Conservation (phyloP, 2,113 vertebrate genomes). For the Albula goreensis region DNA sequence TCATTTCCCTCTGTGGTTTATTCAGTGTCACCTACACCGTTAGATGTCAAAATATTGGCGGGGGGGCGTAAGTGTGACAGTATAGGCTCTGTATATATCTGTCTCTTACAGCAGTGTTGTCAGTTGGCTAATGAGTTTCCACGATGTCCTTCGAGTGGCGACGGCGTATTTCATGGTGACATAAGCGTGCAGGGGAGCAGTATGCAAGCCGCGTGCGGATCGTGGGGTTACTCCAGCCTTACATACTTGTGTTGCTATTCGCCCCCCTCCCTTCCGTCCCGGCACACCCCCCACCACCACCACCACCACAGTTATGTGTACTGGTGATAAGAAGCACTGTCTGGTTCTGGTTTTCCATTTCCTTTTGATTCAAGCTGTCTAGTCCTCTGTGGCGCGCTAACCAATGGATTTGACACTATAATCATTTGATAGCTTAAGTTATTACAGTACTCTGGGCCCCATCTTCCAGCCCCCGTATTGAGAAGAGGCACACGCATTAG, state of each 20-base stretch:
- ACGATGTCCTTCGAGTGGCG: background rate
- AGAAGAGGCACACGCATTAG: background rate
- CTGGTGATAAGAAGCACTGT: background rate
- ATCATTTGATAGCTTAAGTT: constrained; percentile 23
- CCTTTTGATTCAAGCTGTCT: background rate
- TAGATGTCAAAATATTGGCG: background rate
- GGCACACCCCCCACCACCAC: too few relatives aligned
- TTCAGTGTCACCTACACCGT: background rate
- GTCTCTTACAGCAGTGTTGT: background rate
- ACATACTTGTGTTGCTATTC: background rate
- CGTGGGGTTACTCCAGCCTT: background rate
- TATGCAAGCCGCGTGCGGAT: background rate
- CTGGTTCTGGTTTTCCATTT: background rate
- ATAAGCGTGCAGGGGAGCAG: background rate
- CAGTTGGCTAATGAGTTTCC: background rate
- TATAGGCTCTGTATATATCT: background rate
- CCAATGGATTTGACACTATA: constrained; percentile 18
- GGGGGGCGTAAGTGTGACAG: background rate
- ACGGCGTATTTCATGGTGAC: background rate
- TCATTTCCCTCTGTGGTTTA: background rate
- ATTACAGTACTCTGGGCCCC: constrained; percentile 9
- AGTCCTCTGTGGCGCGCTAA: background rate
- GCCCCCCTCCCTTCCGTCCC: too few relatives aligned
- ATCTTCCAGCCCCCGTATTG: background rate
- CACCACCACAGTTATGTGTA: background rate